phyloP scores from a whole-genome alignment of 2,797 vertebrate species.

The Aeoliscus strigatus region DNA sequence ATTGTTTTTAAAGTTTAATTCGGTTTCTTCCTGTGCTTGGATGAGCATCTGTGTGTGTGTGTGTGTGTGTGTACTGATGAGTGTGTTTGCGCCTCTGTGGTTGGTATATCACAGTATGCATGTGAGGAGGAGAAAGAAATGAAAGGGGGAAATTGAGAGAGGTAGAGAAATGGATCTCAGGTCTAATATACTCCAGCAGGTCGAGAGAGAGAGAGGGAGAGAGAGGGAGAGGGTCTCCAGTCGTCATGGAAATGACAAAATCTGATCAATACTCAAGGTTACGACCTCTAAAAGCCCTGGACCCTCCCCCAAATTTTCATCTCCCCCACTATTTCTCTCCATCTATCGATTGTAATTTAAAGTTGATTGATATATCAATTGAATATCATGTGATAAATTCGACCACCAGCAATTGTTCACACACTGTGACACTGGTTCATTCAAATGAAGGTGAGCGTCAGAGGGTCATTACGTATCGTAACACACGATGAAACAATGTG shows the following conservation, averaged over 20 bases:
- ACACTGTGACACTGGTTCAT: too few species aligned
- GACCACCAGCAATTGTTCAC: too few species aligned
- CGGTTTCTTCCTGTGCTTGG: constrained; percentile 99
- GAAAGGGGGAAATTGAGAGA: constrained; percentile 7
- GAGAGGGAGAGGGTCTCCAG: constrained; percentile 80
- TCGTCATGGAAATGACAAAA: constrained; percentile 96
- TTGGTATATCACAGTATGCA: constrained; percentile 28
- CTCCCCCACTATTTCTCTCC: too few species aligned
- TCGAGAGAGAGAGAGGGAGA: constrained; percentile 33
- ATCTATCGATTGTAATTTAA: too few species aligned
- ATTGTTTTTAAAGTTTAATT: constrained; percentile 99
- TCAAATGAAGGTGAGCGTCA: too few species aligned
- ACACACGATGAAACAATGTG: too few species aligned
- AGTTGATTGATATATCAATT: too few species aligned
- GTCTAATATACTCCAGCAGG: too few species aligned
- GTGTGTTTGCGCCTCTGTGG: constrained; percentile 57
- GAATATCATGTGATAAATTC: too few species aligned
- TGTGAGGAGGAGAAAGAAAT: constrained; percentile 26
- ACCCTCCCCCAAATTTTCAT: too few species aligned
- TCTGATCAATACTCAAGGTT: constrained; percentile 98
- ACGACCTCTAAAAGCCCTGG: constrained; percentile 73
- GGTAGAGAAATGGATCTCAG: constrained; percentile 4
- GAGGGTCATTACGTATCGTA: too few species aligned
- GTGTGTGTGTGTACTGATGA: constrained; percentile 31
- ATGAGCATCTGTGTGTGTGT: constrained; percentile 85